Percentiles rank a stretch among this genome's conserved stretches.
Evolutionary conservation across 2,113 vertebrate genomes (phyloP).

Genomic region (Malaclemys terrapin): DNA sequence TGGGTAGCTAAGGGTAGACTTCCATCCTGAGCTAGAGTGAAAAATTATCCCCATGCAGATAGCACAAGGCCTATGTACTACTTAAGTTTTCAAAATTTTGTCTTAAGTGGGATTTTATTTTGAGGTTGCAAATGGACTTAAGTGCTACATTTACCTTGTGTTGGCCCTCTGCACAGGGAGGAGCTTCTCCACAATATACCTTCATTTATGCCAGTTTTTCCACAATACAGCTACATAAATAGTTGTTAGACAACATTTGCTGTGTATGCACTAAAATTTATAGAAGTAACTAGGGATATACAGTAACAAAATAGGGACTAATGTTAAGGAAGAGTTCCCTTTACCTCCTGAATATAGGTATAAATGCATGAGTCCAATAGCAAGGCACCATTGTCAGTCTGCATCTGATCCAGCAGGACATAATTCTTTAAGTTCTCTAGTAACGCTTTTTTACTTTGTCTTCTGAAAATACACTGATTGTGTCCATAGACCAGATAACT

Average conservation of each 20-base stretch:
- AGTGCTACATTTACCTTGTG: background rate
- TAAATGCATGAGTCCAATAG: background rate
- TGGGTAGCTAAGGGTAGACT: background rate
- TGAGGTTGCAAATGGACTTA: background rate
- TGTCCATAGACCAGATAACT: background rate
- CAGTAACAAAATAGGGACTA: background rate
- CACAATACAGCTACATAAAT: background rate
- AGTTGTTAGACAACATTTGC: background rate
- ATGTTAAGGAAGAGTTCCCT: background rate
- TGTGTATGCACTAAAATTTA: background rate
- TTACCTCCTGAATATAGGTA: background rate
- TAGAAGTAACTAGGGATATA: background rate
- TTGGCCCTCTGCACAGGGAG: background rate
- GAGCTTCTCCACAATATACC: background rate
- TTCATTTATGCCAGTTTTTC: background rate
- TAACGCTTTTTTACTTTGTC: conserved; percentile 30
- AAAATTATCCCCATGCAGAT: background rate
- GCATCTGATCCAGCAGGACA: background rate
- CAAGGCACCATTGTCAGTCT: background rate
- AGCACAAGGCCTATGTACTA: background rate
- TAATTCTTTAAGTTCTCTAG: background rate
- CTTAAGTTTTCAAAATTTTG: background rate
- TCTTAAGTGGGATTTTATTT: background rate
- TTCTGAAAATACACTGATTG: conserved; percentile 52
- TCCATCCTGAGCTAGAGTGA: background rate